Base-by-base conservation (phyloP, 2,797 vertebrate species). In the Ptychadena robeensis region DNA sequence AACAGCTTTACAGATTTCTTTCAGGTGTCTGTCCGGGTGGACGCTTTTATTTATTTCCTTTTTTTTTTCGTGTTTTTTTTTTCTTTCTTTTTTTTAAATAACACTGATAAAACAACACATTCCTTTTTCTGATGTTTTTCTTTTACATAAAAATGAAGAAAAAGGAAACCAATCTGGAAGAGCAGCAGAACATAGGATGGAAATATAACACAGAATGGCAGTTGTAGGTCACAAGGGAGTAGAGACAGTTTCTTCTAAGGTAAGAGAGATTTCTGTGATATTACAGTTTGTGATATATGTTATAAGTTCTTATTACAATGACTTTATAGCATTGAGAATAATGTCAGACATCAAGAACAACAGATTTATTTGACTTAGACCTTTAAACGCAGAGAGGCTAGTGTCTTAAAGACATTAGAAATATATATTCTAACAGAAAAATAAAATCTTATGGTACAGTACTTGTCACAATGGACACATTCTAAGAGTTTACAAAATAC, bases 21-120 rank as follows among this genome's bases (percentile, higher is more conserved):
- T 98, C 96, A 94, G 96, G 95, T 44, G 40, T 96, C 90, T 92
- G 93, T 92, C 94, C 97, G 96, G 95, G 98, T 95, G 96, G 96
- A 95, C 94, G 91, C 87, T 91, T 90, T 94, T 93, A 89, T 91
- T 93, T 93, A 90, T 89, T 85, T 72, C 86, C 90, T 91, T 93
- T 90, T 89, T 92, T 89, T 88, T 86, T 73, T 57, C n/a, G n/a
- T n/a, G n/a, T n/a, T 80, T 82, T 70, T 76, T 85, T 65, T n/a
- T 61, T 9, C 28, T 25, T 48, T 18, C 30, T 88, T 90, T 91
- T 79, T 57, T 37, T 84, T 85, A 85, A 85, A 85, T 85, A 85
- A 85, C 82, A 85, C 82, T 85, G 82, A 80, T 84, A 84, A 78
- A 85, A 85, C 82, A 85, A 85, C 71, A 84, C 30, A 75, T 80